Base-by-base conservation (phyloP, 2,113 vertebrate genomes). In the Leptocoma aspasia region DNA sequence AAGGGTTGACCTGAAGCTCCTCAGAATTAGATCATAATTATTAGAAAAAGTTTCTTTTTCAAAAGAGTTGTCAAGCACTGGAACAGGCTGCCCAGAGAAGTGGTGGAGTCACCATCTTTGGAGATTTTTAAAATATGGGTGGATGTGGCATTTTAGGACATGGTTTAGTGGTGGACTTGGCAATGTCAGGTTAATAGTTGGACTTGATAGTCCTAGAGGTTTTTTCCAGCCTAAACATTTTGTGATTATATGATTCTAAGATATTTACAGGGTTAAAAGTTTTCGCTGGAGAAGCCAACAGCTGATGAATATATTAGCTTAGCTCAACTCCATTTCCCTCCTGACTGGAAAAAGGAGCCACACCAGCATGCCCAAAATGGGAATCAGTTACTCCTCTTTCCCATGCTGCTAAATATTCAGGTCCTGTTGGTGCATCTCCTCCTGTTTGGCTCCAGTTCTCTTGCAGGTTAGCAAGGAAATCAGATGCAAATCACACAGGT, bases 401-500 rank as follows among this genome's bases (percentile, higher is more conserved):
- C 39, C 1, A 0, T 33, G 37, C 80, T 83, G 49, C 73, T 96
- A 92, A 94, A 82, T 92, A 96, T 94, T 91, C 82, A 88, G 59
- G 81, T 78, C 63, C 82, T 49, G 3, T 85, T 93, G 79, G 59
- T 82, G 70, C 35, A 82, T 85, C 69, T 95, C 81, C 87, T 91
- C 75, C 42, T 39, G 63, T n/a, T 95, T 96, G 88, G 88, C 76
- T 94, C 31, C 52, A 68, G 82, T 68, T 82, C 49, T 53, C 54
- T 54, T 61, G 60, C 88, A 89, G 83, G 92, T 95, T 92, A 95
- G 93, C 60, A 73, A 92, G 64, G 78, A 96, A 93, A 91, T 95
- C 57, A 92, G 82, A 95, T 80, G 89, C 77, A 89, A 94, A 95
- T 86, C 85, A 82, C 82, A 92, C 26, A 89, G 95, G 92, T 94